Base-by-base conservation (phyloP, 2,113 vertebrate genomes). In the Neodontobutis hainanensis region DNA sequence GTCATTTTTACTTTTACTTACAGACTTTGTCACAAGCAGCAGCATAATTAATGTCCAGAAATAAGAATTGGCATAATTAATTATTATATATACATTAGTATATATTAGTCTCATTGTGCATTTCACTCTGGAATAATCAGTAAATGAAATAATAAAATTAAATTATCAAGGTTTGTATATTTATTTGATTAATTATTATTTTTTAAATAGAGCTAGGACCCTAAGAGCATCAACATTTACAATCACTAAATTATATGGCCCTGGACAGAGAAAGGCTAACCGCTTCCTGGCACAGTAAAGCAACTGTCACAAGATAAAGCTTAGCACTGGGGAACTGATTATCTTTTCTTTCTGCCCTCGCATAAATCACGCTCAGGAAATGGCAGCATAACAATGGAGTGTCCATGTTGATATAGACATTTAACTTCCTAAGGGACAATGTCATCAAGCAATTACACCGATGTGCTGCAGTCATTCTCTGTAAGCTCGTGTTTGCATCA, bases 341-440 rank as follows among this genome's bases (percentile, higher is more conserved):
- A 63, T 68, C 12, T 58, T 67, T 64, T 45, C 43, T 16, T 70
- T 59, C 6, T 44, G 48, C 15, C 19, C 27, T 51, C 44, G 42
- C 12, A 56, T 56, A 73, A 68, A 62, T 70, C 15, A 58, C 32
- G 59, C 14, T 8, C 5, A 36, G 19, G 42, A 64, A 74, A 49
- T 52, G 16, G 51, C 57, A 40, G 10, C 56, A 42, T 58, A 57
- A 69, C 63, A 78, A 63, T 69, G 36, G 68, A 61, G 42, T 57
- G 71, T 53, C 73, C 40, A 38, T 52, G 67, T 61, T 82, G 60
- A 80, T 80, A 12, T 32, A 49, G 66, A 60, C 45, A 15, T 67
- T 81, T 59, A 75, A 50, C 60, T 50, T 75, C 68, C 50, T 57
- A 14, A 63, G 65, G 70, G 50, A 77, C 43, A 70, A 59, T 78